Conservation (phyloP, 2,888 invertebrate species). For the Callyntrura guangdongensis region DNA sequence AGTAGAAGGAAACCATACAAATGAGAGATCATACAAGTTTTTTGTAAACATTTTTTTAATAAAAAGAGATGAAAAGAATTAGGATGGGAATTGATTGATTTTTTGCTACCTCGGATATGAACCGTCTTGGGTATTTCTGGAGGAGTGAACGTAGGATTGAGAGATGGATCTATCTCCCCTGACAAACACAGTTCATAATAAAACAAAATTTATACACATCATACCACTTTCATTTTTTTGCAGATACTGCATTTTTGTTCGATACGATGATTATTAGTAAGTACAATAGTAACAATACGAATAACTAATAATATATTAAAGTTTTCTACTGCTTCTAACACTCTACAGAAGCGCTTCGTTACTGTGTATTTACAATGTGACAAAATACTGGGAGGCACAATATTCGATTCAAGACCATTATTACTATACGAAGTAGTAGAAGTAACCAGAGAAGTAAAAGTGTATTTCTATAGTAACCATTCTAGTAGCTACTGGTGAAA, state of each 20-base stretch:
- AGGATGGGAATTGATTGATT: slow-evolving; percentile 70
- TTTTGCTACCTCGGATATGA: slow-evolving; percentile 95
- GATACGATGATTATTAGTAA: background rate
- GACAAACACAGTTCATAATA: slow-evolving; percentile 80
- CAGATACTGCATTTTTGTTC: slow-evolving; percentile 54
- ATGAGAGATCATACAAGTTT: slow-evolving; percentile 6
- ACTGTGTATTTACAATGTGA: background rate
- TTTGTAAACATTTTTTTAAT: slow-evolving; percentile 46
- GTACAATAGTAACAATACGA: background rate
- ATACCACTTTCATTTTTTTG: slow-evolving; percentile 61
- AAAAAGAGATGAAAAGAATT: slow-evolving; percentile 56
- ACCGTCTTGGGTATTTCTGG: slow-evolving; percentile 99
- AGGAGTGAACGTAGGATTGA: slow-evolving; percentile 97
- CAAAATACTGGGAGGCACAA: background rate
- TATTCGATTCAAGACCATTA: background rate
- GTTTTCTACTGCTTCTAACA: background rate
- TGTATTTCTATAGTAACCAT: background rate
- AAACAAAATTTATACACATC: slow-evolving; percentile 72
- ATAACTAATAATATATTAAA: background rate
- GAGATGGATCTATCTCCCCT: slow-evolving; percentile 88
- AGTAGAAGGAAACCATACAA: slow-evolving; percentile 36
- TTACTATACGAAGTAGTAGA: background rate
- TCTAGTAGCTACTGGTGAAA: too few species aligned
- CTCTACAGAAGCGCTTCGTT: slow-evolving; percentile 34
- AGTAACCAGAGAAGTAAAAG: background rate